Conservation (phyloP, 2,113 vertebrate genomes). For the Sphyrna mokarran region DNA sequence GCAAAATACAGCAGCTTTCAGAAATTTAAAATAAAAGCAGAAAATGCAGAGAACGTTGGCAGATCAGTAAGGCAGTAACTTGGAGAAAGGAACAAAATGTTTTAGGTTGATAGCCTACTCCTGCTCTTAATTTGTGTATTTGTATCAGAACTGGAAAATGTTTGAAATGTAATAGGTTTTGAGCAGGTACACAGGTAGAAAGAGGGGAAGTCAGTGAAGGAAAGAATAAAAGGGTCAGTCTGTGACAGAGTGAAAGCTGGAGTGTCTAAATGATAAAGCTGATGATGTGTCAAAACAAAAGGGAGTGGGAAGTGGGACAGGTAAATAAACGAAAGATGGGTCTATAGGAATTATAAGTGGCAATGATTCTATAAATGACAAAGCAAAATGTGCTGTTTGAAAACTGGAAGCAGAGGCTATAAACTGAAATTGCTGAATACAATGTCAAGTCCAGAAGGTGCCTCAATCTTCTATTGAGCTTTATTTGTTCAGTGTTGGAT, state of each 20-base stretch:
- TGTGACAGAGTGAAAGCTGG: too few relatives aligned
- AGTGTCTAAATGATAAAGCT: too few relatives aligned
- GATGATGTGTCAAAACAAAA: neutral
- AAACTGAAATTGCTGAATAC: too few relatives aligned
- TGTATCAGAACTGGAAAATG: neutral
- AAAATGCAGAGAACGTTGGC: neutral
- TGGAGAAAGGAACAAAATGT: neutral
- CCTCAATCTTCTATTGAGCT: neutral
- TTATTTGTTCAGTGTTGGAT: neutral
- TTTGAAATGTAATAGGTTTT: neutral
- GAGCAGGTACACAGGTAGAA: neutral
- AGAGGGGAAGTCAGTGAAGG: neutral
- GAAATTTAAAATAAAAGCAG: conserved; percentile 8
- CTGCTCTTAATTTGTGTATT: too few relatives aligned
- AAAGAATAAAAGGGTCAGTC: neutral
- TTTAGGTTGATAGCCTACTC: neutral
- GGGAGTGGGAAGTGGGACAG: neutral
- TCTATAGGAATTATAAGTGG: neutral
- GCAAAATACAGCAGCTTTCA: neutral
- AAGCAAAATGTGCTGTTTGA: neutral
- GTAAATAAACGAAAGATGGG: neutral
- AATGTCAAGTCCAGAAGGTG: neutral
- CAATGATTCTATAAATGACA: neutral
- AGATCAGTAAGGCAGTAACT: neutral
- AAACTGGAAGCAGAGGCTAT: neutral